phyloP scores from a whole-genome alignment of 2,797 vertebrate genomes.

The Semaprochilodus insignis region DNA sequence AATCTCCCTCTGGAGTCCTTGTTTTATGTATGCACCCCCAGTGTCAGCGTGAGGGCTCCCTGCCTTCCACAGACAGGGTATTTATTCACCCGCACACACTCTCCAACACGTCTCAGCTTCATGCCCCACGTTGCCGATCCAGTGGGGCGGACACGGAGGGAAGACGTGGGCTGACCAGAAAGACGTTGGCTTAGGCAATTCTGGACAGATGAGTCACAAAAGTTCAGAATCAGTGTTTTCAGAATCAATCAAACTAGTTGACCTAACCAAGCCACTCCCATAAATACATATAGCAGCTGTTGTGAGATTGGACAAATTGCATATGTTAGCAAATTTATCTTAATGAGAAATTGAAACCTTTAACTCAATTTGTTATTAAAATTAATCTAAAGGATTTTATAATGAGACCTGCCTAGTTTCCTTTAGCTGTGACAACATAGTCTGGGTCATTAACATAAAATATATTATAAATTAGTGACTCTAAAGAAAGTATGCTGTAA shows the following conservation, averaged over 20 bases:
- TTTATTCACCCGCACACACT: slow-evolving; percentile 73
- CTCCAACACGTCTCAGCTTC: slow-evolving; percentile 11
- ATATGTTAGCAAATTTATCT: no score
- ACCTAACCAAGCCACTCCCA: not conserved
- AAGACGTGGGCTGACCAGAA: not conserved
- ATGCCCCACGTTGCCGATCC: slow-evolving; percentile 36
- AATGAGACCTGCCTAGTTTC: no score
- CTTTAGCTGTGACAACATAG: no score
- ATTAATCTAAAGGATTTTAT: no score
- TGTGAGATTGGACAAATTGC: no score
- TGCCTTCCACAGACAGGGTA: slow-evolving; percentile 75
- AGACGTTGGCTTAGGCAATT: not conserved
- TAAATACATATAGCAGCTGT: no score
- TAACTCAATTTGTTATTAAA: no score
- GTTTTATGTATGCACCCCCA: slow-evolving; percentile 78
- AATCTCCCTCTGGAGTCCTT: slow-evolving; percentile 77
- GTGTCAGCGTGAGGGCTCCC: slow-evolving; percentile 75
- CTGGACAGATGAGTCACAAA: not conserved
- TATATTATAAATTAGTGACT: no score
- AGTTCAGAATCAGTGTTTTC: not conserved
- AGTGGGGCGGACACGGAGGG: slow-evolving; percentile 27
- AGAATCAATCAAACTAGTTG: not conserved
- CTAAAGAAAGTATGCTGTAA: no score
- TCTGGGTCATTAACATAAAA: no score
- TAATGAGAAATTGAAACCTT: no score